Evolutionary conservation across 1,140 invertebrate genomes (phyloP).

Genomic region (Lysiphlebus fabarum): DNA sequence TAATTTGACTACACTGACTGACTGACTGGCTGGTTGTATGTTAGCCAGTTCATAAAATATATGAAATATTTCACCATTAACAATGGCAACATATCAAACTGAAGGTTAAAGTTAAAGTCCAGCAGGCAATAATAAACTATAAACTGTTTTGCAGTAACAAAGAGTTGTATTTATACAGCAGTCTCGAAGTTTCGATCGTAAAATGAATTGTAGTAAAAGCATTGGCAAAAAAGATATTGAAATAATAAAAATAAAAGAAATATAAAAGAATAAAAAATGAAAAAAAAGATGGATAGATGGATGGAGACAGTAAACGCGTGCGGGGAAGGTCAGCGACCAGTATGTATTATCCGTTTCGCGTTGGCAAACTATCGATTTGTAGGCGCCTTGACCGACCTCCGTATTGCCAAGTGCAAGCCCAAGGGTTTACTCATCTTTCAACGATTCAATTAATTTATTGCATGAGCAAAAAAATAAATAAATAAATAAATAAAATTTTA

Average conservation of each 20-base stretch:
- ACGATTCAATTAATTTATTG: slow-evolving; percentile 4
- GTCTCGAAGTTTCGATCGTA: slow-evolving; percentile 14
- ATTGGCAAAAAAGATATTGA: slow-evolving; percentile 15
- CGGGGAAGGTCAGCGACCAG: slow-evolving; percentile 32
- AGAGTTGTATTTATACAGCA: slow-evolving; percentile 2
- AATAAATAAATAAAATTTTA: neutral
- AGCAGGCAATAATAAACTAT: neutral
- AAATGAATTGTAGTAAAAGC: slow-evolving; percentile 21
- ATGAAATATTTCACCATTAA: too few species aligned
- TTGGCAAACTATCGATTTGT: slow-evolving; percentile 52
- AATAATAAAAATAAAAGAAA: slow-evolving; percentile 1
- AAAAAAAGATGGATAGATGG: slow-evolving; percentile 13
- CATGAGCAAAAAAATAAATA: too few species aligned
- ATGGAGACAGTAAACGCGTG: slow-evolving; percentile 16
- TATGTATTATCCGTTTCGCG: slow-evolving; percentile 41
- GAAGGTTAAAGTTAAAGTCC: too few species aligned
- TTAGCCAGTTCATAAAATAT: too few species aligned
- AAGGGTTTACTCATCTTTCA: slow-evolving; percentile 37
- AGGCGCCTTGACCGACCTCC: slow-evolving; percentile 53
- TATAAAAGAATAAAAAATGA: slow-evolving; percentile 6
- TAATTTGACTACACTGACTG: too few species aligned
- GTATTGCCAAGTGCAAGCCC: slow-evolving; percentile 52
- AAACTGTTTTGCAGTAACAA: slow-evolving; percentile 1
- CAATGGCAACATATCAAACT: too few species aligned
- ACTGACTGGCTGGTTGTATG: too few species aligned